phyloP scores from a whole-genome alignment of 1,140 invertebrate genomes.

The Condylostylus longicornis region DNA sequence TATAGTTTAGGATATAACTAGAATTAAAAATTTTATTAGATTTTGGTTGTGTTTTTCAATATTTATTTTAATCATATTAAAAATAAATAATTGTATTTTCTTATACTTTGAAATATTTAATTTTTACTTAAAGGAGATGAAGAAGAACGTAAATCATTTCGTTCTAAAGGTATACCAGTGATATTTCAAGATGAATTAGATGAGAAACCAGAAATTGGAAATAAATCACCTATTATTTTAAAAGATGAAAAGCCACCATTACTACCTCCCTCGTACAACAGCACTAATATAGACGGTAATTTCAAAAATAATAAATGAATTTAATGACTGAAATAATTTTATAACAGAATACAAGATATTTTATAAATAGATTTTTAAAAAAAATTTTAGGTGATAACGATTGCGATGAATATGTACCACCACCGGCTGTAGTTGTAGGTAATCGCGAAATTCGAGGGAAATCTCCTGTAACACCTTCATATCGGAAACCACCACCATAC shows the following conservation, averaged over 20 bases:
- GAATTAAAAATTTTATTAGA: too few species aligned
- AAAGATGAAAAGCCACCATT: slow-evolving; percentile 85
- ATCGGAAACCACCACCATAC: slow-evolving; percentile 80
- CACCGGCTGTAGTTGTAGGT: slow-evolving; percentile 59
- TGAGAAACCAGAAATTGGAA: slow-evolving; percentile 71
- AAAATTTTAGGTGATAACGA: slow-evolving; percentile 29
- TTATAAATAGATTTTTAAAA: neutral
- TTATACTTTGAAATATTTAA: neutral
- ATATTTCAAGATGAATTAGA: slow-evolving; percentile 91
- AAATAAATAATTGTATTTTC: neutral
- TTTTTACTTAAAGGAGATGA: slow-evolving; percentile 40
- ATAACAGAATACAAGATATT: neutral
- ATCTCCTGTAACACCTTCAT: slow-evolving; percentile 57
- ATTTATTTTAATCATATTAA: neutral
- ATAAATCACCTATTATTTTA: slow-evolving; percentile 81
- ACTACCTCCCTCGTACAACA: slow-evolving; percentile 42
- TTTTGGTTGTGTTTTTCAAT: too few species aligned
- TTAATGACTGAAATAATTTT: slow-evolving; percentile 2
- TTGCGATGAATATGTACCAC: slow-evolving; percentile 59
- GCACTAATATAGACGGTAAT: slow-evolving; percentile 27
- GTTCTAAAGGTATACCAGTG: slow-evolving; percentile 82
- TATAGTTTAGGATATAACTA: too few species aligned
- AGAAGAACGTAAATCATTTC: slow-evolving; percentile 64
- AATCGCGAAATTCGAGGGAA: slow-evolving; percentile 45
- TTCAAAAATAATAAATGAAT: slow-evolving; percentile 25